phyloP scores from a whole-genome alignment of 2,888 invertebrate genomes.

The Acronicta aceris region DNA sequence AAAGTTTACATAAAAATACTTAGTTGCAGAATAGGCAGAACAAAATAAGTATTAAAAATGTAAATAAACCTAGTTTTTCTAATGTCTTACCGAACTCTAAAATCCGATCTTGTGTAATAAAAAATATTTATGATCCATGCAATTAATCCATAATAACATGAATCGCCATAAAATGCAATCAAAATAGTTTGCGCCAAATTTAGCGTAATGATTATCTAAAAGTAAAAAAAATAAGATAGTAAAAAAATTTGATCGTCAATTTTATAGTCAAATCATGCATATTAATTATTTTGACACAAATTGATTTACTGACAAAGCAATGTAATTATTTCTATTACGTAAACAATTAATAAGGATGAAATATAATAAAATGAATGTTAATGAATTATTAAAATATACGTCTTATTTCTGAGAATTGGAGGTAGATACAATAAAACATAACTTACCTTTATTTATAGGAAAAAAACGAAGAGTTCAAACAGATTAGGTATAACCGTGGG shows the following conservation, averaged over 20 bases:
- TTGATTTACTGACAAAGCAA: too few relatives aligned
- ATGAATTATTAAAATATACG: too few relatives aligned
- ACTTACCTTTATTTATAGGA: neutral
- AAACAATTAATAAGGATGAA: too few relatives aligned
- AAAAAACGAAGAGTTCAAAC: neutral
- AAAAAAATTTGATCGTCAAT: neutral
- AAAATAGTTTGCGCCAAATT: neutral
- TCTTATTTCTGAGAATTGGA: too few relatives aligned
- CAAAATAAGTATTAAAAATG: too few relatives aligned
- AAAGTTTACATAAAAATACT: too few relatives aligned
- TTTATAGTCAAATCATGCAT: slow-evolving; percentile 2
- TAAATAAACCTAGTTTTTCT: too few relatives aligned
- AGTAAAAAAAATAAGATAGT: neutral
- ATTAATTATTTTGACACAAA: neutral
- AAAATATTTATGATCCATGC: neutral
- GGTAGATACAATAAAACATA: neutral
- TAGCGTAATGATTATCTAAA: too few relatives aligned
- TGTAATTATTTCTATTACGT: too few relatives aligned
- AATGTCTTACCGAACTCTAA: neutral
- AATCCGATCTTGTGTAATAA: neutral
- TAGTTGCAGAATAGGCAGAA: too few relatives aligned
- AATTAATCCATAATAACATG: neutral
- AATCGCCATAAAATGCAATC: neutral
- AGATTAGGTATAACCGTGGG: neutral
- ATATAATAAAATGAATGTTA: too few relatives aligned